These are phyloP conservation scores for Baryphthengus martii DNA, from an alignment of 2,113 vertebrate genomes.

Conservation along the genomic window DNA sequence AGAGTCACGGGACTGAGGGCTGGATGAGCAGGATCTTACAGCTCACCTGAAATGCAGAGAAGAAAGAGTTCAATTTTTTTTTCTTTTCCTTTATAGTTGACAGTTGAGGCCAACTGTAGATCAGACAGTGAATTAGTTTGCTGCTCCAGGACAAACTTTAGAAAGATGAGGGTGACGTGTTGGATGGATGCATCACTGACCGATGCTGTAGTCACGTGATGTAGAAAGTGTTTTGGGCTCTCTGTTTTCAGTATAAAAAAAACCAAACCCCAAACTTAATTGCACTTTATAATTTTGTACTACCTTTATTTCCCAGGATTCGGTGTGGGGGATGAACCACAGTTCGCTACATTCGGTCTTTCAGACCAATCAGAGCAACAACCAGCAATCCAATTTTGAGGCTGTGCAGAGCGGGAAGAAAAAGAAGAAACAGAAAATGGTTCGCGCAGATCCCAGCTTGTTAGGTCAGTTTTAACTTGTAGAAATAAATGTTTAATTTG, in stretches of 20 bases:
- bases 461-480: constrained; percentile 80
- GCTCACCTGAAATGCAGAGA: neutral
- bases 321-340: constrained; percentile 88
- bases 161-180: neutral
- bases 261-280: neutral
- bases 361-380: constrained; percentile 89
- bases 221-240: neutral
- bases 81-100: neutral
- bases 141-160: neutral
- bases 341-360: constrained; percentile 86
- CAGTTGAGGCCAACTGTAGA: neutral
- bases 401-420: constrained; percentile 96
- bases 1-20: too few relatives aligned
- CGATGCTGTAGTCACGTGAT: neutral
- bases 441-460: constrained; percentile 96
- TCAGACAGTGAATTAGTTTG: neutral
- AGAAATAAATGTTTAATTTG: accelerated
- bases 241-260: neutral
- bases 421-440: constrained; percentile 99
- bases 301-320: constrained; percentile 78
- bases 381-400: constrained; percentile 91
- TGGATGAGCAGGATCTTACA: neutral
- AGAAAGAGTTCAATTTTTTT: neutral
- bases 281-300: neutral
- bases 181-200: neutral